Evolutionary conservation across 2,888 invertebrate species (phyloP).

Genomic region (Pandemis corylana): DNA sequence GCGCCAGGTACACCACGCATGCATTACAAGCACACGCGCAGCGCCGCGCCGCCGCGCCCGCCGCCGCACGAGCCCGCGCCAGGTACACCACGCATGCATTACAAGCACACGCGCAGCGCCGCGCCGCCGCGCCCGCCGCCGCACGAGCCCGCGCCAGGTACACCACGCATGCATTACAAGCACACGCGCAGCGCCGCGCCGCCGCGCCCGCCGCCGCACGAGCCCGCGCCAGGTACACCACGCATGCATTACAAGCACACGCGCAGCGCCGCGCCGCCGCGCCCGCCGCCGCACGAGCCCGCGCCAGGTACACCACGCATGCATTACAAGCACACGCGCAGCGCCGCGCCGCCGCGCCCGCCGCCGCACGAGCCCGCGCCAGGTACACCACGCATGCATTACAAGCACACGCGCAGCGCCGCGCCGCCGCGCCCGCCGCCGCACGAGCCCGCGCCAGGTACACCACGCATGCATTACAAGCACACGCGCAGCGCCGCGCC

Average conservation of each 20-base stretch:
- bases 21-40: constrained; percentile 51
- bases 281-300: constrained; percentile 47
- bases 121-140: constrained; percentile 49
- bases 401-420: constrained; percentile 50
- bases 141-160: constrained; percentile 44
- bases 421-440: constrained; percentile 49
- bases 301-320: constrained; percentile 42
- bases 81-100: too few relatives aligned
- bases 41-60: constrained; percentile 48
- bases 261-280: constrained; percentile 48
- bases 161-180: too few relatives aligned
- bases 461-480: too few relatives aligned
- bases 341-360: constrained; percentile 48
- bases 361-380: constrained; percentile 45
- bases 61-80: constrained; percentile 45
- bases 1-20: constrained; percentile 42
- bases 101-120: constrained; percentile 50
- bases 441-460: constrained; percentile 44
- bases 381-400: too few relatives aligned
- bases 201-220: constrained; percentile 49
- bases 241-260: too few relatives aligned
- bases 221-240: constrained; percentile 44
- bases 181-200: constrained; percentile 48
- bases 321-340: constrained; percentile 51
- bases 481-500: constrained; percentile 48